Evolutionary conservation across 2,113 vertebrate species (phyloP), one percentile per base, ranked within the genome.

Genomic region (Corapipo altera): DNA sequence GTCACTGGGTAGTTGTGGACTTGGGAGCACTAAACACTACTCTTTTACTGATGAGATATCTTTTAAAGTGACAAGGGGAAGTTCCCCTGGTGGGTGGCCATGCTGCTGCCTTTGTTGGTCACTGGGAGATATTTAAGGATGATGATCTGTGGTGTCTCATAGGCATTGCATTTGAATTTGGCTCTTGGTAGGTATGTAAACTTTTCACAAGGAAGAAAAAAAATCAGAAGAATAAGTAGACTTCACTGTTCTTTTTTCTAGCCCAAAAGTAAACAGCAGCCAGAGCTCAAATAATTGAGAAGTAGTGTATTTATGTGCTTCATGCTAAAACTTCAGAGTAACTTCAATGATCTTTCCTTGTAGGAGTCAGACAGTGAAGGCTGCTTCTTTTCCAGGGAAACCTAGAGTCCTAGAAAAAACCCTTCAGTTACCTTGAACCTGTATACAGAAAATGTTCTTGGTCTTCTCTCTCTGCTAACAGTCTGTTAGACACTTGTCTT

Each of bases 1-100:
- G 39, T 74, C 35, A 15, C 11, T 51, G 35, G 3, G 12, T 51
- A 23, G 8, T 70, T 67, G 27, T 75, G 35, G 16, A 35, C 48
- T 52, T 0, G 1, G 7, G 17, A 14, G 14, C 0, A 0, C 51
- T 78, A 77, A 87, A 18, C 33, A 35, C 24, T 35, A 26, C 11
- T 5, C 48, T n/a, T 24, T 41, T 19, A 11, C 19, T 70, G 44
- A 12, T 3, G 3, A 70, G n/a, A 26, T 11, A n/a, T 6, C 28
- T 4, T 33, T 8, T 52, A 17, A 79, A 69, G 9, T 24, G 44
- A 18, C 32, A 12, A 32, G 24, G 6, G 4, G 13, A 49, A 41
- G 21, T 55, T 87, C 26, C 17, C 5, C 7, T 58, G 4, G 2
- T 13, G 9, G 3, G 1, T 81, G 46, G 21, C 11, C 5, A 1